Conservation (phyloP, 2,113 vertebrate species). For the Pterocles burchelli region DNA sequence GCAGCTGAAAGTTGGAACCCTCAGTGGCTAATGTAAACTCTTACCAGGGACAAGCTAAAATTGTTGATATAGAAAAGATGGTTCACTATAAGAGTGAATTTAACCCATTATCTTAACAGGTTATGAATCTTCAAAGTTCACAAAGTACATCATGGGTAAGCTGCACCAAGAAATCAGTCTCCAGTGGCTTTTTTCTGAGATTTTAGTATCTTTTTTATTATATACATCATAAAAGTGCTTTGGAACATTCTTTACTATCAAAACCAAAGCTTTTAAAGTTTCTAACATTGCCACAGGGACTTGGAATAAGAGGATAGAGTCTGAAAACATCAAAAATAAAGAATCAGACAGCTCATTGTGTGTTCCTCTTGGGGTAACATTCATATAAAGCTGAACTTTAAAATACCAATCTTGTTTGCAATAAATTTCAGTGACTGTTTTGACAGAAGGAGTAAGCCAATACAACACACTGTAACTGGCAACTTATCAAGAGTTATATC, state of each 20-base stretch:
- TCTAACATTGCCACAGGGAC: slow-evolving; percentile 6
- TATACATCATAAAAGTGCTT: slow-evolving; percentile 1
- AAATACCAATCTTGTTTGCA: slow-evolving; percentile 5
- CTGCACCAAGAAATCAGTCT: not conserved
- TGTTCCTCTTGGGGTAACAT: not conserved
- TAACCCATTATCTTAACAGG: not conserved
- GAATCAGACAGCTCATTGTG: not conserved
- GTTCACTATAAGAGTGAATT: not conserved
- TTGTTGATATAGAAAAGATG: not conserved
- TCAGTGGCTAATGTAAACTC: not conserved
- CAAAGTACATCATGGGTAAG: not conserved
- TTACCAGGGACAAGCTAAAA: not conserved
- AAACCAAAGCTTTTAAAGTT: slow-evolving; percentile 52
- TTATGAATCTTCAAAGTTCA: slow-evolving; percentile 4
- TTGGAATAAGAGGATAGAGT: not conserved
- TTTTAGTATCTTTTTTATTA: slow-evolving; percentile 31
- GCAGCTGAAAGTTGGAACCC: not conserved
- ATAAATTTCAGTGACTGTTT: not conserved
- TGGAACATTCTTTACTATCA: slow-evolving; percentile 11
- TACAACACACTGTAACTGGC: not conserved
- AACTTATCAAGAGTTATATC: not conserved
- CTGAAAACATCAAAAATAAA: slow-evolving; percentile 5
- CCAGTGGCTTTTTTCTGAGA: not conserved
- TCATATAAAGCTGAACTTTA: not conserved
- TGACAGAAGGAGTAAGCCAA: not conserved